These are phyloP conservation scores for Synanceia verrucosa DNA, from an alignment of 2,797 vertebrate genomes.

Conservation along the genomic window DNA sequence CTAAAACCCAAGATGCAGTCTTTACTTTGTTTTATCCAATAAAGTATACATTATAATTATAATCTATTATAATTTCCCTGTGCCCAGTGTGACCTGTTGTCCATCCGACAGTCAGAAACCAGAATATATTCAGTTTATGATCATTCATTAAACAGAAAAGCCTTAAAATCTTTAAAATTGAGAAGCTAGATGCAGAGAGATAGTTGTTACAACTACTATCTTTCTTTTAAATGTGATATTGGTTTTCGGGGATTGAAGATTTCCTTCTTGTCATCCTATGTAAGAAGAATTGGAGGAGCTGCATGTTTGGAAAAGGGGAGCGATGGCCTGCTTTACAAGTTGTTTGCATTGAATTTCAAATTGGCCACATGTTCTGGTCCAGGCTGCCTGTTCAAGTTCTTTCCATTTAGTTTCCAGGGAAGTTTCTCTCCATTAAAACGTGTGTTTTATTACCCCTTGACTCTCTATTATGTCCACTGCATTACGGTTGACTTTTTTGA, in stretches of 20 bases:
- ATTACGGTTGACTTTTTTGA: conserved; percentile 4
- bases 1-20: too few relatives aligned
- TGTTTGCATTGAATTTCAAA: conserved; percentile 36
- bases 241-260: not conserved
- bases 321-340: conserved; percentile 17
- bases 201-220: accelerated
- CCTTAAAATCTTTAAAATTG: not conserved
- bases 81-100: not conserved
- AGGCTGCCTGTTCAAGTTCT: not conserved
- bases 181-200: not conserved
- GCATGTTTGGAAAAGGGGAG: conserved; percentile 9
- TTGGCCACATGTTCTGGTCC: not conserved
- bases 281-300: not conserved
- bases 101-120: too few relatives aligned
- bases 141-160: not conserved
- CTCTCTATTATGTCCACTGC: conserved; percentile 29
- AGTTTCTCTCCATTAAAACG: not conserved
- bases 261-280: not conserved
- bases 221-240: not conserved
- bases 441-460: conserved; percentile 14
- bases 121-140: not conserved
- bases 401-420: not conserved
- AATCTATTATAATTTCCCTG: not conserved
- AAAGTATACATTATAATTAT: not conserved
- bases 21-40: too few relatives aligned